Evolutionary conservation across 2,888 invertebrate genomes (phyloP), one percentile per base, ranked within the genome.

Genomic region (Pardosa pseudoannulata): DNA sequence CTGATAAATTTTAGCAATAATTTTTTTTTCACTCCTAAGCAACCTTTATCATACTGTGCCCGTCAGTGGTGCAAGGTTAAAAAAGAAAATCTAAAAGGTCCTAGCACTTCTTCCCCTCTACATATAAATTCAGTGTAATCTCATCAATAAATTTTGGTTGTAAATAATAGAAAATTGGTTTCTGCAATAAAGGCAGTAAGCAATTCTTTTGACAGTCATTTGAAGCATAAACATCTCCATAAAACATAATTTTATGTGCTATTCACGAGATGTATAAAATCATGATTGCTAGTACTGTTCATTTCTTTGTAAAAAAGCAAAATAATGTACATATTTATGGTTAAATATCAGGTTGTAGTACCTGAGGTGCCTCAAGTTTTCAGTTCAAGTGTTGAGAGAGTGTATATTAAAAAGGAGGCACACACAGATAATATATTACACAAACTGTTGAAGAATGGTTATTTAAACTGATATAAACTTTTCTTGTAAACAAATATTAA

Each of bases 381-480:
- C 75, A 71, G 70, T 75, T 28, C 70, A 81, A 73, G 67, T 71
- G 64, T 75, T 82, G 82, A 46, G 29, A 81, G 74, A 46, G 74
- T 81, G 82, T 82, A 70, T 76, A 75, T 82, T 75, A 74, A 68
- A 74, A 76, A 50, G 46, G 32, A 62, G 46, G 39, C 68, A 68
- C 72, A 80, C 64, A 74, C 68, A 68, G 50, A 81, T 74, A 81
- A 81, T 81, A 81, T 81, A 81, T 81, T 81, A 81, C 81, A 74
- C 72, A 73, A 68, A 81, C 68, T 81, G 81, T 81, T 81, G 23
- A 74, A 74, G 16, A 65, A 50, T 80, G 72, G 67, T 81, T 74
- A 80, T 80, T 80, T 73, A 81, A 81, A 81, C 74, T 81, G 68
- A 81, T 81, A 74, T 81, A 74, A 81, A 70, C 74, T 67, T 81